Base-by-base conservation (phyloP, 2,797 vertebrate genomes). In the Eulemur rubriventer region DNA sequence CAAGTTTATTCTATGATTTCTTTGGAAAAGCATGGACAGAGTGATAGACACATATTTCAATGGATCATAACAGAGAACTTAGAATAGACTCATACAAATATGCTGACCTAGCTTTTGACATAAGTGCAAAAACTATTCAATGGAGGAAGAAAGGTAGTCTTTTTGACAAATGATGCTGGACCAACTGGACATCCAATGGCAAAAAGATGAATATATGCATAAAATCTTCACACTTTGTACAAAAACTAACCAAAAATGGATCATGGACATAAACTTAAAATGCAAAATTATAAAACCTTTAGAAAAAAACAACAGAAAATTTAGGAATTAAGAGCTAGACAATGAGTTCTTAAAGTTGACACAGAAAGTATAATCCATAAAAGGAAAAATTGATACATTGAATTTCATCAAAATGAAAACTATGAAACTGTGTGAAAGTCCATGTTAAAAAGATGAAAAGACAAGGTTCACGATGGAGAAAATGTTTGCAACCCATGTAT, bases 1-100 rank as follows among this genome's bases (percentile, higher is more conserved):
- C 18, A 79, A 81, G 63, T 13, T 91, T 73, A 82, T 35, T 89
- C 22, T 69, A 30, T 46, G 13, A 38, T 72, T 84, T 81, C 85
- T 93, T 96, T 95, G 83, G 33, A 92, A 96, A 92, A 48, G 35
- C 16, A 70, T 5, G 55, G 33, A 22, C 9, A 93, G n/a, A 92
- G 33, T 1, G 11, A 69, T 43, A 84, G 61, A 70, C 43, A 78
- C 13, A 76, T 85, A 41, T 76, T 81, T 84, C 61, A 72, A 13
- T 22, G 73, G 48, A 79, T 46, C n/a, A 33, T 83, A 65, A 79
- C 22, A 86, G 24, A 86, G 28, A 91, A 81, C 20, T 33, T 69
- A 96, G 72, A 87, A 91, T 20, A 81, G 11, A 41, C 30, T 50
- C 35, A 93, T 38, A 75, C 6, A 91, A 73, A 89, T 91, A 52